Evolutionary conservation across 64 coral and sea anemone genomes (phyloP), one percentile per base, ranked within the genome.

Genomic region (Montipora cactus): DNA sequence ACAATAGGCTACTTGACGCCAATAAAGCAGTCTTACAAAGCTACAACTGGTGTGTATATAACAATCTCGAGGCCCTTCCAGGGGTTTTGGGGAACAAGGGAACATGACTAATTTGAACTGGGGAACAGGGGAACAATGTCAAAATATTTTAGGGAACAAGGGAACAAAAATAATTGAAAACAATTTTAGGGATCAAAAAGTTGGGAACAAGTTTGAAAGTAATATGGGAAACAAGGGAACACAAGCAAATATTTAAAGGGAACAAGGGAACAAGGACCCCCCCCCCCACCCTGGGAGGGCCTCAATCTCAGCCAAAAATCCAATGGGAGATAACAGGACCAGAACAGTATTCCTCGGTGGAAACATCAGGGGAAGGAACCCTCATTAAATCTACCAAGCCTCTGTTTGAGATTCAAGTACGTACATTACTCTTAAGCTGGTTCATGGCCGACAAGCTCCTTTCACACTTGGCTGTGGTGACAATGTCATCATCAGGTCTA

Each of bases 21-120:
- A 86, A 86, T 67, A 86, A 21, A 86, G 64, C 82, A 55, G 52
- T 86, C 82, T 86, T 86, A 23, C 58, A 86, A 86, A 67, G 82
- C 82, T 86, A 86, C 82, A 86, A 86, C 44, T 86, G 82, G 64
- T 86, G 82, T 68, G 82, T 67, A 86, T 86, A 58, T 86, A 67
- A 86, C 23, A 86, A 86, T 86, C 57, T 86, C 58, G 9, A 64
- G 28, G 28, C 28, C 28, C 0, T 37, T 0, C 28, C 28, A 37
- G 28, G 28, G 28, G 28, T 37, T 37, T 37, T 37, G 28, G 28
- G 28, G 28, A 37, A 37, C 28, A 37, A 37, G 28, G 28, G 28
- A 37, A 37, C 28, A 37, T 37, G 28, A 2, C 28, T 37, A 37
- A 37, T 37, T 37, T 37, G 28, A 37, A 37, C 28, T 37, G 28